Evolutionary conservation across 2,797 vertebrate genomes (phyloP), one percentile per base, ranked within the genome.

Genomic region (Xerus rutilus): DNA sequence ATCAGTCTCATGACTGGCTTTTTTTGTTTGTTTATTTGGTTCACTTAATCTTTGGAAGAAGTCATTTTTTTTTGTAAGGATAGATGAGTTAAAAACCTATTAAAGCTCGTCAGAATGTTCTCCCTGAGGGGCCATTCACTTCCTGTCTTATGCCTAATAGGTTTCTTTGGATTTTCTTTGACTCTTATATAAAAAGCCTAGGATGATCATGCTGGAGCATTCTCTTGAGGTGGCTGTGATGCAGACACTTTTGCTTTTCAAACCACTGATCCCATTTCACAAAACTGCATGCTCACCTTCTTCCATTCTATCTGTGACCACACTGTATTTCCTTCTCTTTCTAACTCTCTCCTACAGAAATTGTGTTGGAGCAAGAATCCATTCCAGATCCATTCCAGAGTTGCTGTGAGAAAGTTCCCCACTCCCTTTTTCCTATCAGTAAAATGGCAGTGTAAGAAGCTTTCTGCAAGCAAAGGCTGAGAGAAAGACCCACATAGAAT

Each of bases 351-450:
- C 95, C 94, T 23, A 95, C 91, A 97, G 88, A 98, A 97, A 96
- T 98, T 97, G 97, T 93, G 85, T 87, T 96, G 91, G 96, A 98
- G 97, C 97, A 97, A 98, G 97, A 97, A 98, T 98, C 98, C 98
- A 96, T 98, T 98, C 98, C 98, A 95, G 97, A 98, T 98, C 98
- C 98, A 98, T 97, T 98, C 97, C 98, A 98, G 96, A 98, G 95
- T 98, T 98, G 97, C 97, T 97, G 96, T 97, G 97, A 98, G 97
- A 98, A 98, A 98, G 87, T 97, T 97, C 96, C 92, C 84, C 23
- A 96, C 95, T 52, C 96, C 98, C 89, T 93, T 97, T 97, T 97
- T 93, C 95, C 98, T 77, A 97, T 95, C 94, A 94, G 96, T 96
- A 98, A 98, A 98, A 98, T 98, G 98, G 98, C 98, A 98, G 97